Conservation (phyloP, 2,888 invertebrate species). For the Hartigia nigra region DNA sequence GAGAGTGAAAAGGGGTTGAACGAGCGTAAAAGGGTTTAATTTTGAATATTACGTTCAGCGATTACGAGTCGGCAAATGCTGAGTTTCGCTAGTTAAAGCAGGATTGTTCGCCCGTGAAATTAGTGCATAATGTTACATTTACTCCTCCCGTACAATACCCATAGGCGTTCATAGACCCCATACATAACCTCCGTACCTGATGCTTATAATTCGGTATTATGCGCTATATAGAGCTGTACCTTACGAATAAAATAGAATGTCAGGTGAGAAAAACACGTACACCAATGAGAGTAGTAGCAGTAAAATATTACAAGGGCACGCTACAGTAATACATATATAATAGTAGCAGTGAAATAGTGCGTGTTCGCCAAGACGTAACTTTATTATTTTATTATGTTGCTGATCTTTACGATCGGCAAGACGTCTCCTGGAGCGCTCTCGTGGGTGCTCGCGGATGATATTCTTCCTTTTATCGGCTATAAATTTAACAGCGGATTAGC, state of each 20-base stretch:
- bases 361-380: not conserved
- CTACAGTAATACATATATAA: not conserved
- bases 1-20: not conserved
- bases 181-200: not conserved
- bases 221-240: not conserved
- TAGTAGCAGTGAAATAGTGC: not conserved
- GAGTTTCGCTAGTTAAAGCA: not conserved
- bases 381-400: not conserved
- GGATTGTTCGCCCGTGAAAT: not conserved
- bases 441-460: conserved; percentile 6
- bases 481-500: conserved; percentile 46
- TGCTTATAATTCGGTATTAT: not conserved
- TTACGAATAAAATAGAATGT: not conserved
- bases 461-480: conserved; percentile 27
- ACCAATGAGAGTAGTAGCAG: not conserved
- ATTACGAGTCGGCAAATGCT: not conserved
- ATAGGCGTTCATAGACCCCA: not conserved
- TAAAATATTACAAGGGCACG: not conserved
- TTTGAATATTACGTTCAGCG: not conserved
- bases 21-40: not conserved
- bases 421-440: not conserved
- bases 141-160: not conserved
- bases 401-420: not conserved
- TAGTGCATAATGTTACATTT: not conserved
- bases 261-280: not conserved